phyloP scores from a whole-genome alignment of 2,888 invertebrate genomes.

The Zaprionus obscuricornis region DNA sequence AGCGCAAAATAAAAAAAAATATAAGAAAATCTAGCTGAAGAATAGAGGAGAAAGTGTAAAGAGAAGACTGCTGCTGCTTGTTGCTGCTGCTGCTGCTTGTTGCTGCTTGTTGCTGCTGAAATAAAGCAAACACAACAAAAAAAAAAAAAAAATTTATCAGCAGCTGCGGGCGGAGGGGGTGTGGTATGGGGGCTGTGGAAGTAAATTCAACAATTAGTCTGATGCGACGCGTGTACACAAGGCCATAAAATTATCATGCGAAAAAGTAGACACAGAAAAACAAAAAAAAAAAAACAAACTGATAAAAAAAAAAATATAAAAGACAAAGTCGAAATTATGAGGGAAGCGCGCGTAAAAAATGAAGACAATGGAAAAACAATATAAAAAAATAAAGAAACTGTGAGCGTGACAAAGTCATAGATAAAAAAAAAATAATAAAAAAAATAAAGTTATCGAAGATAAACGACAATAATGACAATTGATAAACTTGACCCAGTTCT shows the following conservation, averaged over 20 bases:
- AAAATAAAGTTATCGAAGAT: slow-evolving; percentile 53
- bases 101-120: no score
- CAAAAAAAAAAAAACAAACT: no score
- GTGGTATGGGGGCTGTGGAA: no score
- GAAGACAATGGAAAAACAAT: no score
- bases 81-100: no score
- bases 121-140: slow-evolving; percentile 21
- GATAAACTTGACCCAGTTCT: slow-evolving; percentile 74
- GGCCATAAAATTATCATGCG: slow-evolving; percentile 51
- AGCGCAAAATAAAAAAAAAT: background rate
- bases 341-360: background rate
- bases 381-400: no score
- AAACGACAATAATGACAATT: slow-evolving; percentile 17
- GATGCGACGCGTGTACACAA: slow-evolving; percentile 47
- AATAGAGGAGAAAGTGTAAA: background rate
- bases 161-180: no score
- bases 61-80: no score
- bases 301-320: slow-evolving; percentile 40
- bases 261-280: slow-evolving; percentile 33
- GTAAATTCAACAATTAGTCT: slow-evolving; percentile 51
- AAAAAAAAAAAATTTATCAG: slow-evolving; percentile 44
- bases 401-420: no score
- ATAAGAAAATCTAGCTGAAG: slow-evolving; percentile 7
- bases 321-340: slow-evolving; percentile 23
- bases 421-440: slow-evolving; percentile 1